Evolutionary conservation across 2,113 vertebrate genomes (phyloP), one percentile per base, ranked within the genome.

Genomic region (Hemiprocne comata): DNA sequence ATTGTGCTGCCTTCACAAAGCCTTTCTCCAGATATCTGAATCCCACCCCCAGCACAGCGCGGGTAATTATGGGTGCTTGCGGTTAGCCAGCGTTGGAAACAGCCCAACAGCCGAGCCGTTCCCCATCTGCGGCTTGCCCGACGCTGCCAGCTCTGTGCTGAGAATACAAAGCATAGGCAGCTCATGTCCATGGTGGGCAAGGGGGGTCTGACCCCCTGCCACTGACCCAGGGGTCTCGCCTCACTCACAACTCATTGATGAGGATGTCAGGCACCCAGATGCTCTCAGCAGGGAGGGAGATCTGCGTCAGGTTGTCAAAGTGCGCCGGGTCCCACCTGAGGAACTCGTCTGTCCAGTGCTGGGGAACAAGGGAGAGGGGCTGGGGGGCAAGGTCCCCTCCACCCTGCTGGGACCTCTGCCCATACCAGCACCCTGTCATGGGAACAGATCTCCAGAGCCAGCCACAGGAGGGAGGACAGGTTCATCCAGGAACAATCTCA

Each of bases 221-320:
- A 20, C 24, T 26, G 23, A 17, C 33, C 34, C 5, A 2, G 7
- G 9, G 26, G 25, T 33, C 19, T 4, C 5, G 14, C 34, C 38
- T 10, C 28, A 98, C 99, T 99, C 97, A 99, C 99, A 99, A 99
- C 94, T 99, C 99, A 1, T 99, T 99, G 98, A 99, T 99, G 96
- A 99, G 98, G 93, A 99, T 99, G 96, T 99, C 99, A 0, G 99
- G 99, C 65, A 99, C 98, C 99, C 99, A 99, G 86, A 99, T 97
- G 79, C 98, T 99, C 40, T 98, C 98, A 0, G 98, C 98, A 1
- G 98, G 99, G 31, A 99, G 96, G 53, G 99, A 99, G 80, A 99
- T 95, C 77, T 99, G 98, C 10, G 98, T 98, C 92, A 99, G 98
- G 80, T 99, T 98, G 97, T 99, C 99, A 3, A 99, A 99, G 64